Percentiles rank a stretch among this genome's conserved stretches.
Evolutionary conservation across 2,888 invertebrate genomes (phyloP).

Genomic region (Alsophila aescularia): DNA sequence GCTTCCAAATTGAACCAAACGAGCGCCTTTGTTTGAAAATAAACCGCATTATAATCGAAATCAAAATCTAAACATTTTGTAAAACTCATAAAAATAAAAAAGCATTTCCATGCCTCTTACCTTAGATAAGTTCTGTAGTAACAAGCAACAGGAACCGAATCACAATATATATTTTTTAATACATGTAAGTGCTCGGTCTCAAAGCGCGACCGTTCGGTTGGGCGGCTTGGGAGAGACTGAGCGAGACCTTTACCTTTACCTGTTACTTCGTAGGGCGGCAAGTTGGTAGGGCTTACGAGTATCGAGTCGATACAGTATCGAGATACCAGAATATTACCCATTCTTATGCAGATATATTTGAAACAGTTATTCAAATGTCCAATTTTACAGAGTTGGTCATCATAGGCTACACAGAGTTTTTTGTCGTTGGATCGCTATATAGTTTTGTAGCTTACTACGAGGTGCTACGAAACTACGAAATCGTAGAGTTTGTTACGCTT

Average conservation of each 20-base stretch:
- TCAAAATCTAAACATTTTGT: neutral
- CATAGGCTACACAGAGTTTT: too few species aligned
- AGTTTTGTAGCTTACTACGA: neutral
- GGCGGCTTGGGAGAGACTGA: constrained; percentile 52
- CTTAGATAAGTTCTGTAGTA: constrained; percentile 4
- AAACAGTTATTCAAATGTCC: too few species aligned
- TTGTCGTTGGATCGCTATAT: too few species aligned
- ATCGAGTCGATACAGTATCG: neutral
- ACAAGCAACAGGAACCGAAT: constrained; percentile 15
- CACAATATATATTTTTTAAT: constrained; percentile 18
- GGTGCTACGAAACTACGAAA: neutral
- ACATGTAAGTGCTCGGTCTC: constrained; percentile 5
- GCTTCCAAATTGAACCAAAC: constrained; percentile 13
- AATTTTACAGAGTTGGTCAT: too few species aligned
- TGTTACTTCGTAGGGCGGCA: constrained; percentile 63
- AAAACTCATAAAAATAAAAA: neutral
- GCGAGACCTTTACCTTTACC: constrained; percentile 58
- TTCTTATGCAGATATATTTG: neutral
- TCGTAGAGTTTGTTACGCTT: neutral
- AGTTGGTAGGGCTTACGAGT: constrained; percentile 30
- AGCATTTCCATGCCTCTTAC: constrained; percentile 1
- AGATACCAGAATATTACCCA: neutral
- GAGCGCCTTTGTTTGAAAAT: constrained; percentile 21
- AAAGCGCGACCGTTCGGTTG: constrained; percentile 43
- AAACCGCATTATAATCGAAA: neutral